A percentile compares a stretch with the other conserved stretches of the same genome.
phyloP scores from a whole-genome alignment of 2,888 invertebrate species.

The Incurvaria masculella region DNA sequence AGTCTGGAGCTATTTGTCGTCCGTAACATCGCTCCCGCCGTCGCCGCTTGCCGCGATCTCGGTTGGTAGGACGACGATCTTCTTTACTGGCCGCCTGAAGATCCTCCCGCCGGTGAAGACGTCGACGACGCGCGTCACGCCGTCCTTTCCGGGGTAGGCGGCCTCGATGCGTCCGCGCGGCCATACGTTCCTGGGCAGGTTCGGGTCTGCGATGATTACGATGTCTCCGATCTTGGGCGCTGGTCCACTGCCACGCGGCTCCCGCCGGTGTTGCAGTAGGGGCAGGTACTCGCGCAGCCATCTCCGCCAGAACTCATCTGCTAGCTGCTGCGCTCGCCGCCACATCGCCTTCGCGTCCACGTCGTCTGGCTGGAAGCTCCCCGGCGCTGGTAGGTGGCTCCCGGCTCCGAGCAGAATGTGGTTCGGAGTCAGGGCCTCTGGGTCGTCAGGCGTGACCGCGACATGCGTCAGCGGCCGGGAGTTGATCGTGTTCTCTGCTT shows the following conservation, averaged over 20 bases:
- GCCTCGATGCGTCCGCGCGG: conserved; percentile 5
- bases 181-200: conserved; percentile 11
- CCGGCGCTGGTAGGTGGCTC: not conserved
- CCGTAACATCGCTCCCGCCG: not conserved
- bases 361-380: not conserved
- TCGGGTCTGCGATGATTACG: conserved; percentile 7
- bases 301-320: conserved; percentile 10
- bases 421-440: conserved; percentile 4
- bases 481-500: conserved; percentile 3
- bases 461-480: conserved; percentile 2
- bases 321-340: conserved; percentile 6
- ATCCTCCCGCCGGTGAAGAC: conserved; percentile 6
- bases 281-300: conserved; percentile 9
- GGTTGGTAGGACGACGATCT: not conserved
- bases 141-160: conserved; percentile 9
- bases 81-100: conserved; percentile 6
- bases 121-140: conserved; percentile 7
- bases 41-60: not conserved
- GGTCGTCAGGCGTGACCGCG: not conserved
- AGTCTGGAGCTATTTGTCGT: not conserved
- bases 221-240: conserved; percentile 5
- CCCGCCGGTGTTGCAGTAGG: conserved; percentile 4
- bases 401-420: conserved; percentile 1
- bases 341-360: conserved; percentile 1
- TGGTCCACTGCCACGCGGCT: not conserved